Percentiles rank a stretch among this genome's conserved stretches.
Evolutionary conservation across 2,113 vertebrate genomes (phyloP).

Genomic region (Peromyscus californicus): DNA sequence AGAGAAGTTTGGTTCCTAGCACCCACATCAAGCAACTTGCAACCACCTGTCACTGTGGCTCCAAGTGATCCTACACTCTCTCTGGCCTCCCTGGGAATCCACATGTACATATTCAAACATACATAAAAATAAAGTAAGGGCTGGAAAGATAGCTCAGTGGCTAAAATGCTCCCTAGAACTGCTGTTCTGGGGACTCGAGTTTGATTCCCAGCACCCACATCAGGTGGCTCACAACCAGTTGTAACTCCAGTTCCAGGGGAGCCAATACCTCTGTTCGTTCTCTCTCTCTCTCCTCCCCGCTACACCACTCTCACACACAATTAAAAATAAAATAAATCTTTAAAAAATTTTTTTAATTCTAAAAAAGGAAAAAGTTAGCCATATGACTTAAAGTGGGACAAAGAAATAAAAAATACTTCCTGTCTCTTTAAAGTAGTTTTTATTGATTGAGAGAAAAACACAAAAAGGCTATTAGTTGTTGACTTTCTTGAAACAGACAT

Average conservation of each 20-base stretch:
- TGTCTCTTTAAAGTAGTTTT: slow-evolving; percentile 31
- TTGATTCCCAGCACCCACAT: background rate
- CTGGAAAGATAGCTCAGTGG: background rate
- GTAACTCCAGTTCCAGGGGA: background rate
- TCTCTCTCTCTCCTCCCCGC: background rate
- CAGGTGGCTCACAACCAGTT: background rate
- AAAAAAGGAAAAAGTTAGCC: slow-evolving; percentile 49
- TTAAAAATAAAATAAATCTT: background rate
- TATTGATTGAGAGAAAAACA: slow-evolving; percentile 40
- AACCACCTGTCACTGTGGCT: background rate
- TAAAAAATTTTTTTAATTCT: background rate
- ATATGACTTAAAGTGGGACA: slow-evolving; percentile 7
- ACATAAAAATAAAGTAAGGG: background rate
- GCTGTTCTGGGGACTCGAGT: background rate
- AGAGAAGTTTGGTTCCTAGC: background rate
- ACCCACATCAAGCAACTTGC: background rate
- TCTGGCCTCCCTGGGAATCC: background rate
- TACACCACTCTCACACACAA: background rate
- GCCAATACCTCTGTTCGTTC: background rate
- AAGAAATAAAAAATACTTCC: slow-evolving; percentile 43
- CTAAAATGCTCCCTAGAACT: background rate
- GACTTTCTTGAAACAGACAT: background rate
- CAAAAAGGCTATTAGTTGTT: background rate
- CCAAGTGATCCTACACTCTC: background rate
- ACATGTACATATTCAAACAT: background rate